Percentiles rank a stretch among this genome's conserved stretches.
Evolutionary conservation across 2,797 vertebrate species (phyloP).

Genomic region (Typhlichthys subterraneus): DNA sequence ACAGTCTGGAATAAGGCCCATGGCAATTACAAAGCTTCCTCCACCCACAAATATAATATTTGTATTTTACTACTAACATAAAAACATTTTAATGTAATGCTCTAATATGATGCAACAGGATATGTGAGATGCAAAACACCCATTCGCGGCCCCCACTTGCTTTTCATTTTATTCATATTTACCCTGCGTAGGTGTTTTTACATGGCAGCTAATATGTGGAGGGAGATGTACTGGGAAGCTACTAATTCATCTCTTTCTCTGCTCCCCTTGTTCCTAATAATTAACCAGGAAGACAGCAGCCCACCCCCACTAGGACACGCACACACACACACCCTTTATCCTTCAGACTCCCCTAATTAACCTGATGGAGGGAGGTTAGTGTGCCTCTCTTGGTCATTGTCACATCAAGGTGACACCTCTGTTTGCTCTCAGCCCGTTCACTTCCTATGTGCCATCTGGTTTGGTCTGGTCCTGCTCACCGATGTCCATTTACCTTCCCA

Average conservation of each 20-base stretch:
- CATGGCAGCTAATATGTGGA: not conserved
- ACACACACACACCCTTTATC: not conserved
- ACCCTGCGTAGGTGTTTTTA: not conserved
- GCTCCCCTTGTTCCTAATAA: not conserved
- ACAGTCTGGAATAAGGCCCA: no score
- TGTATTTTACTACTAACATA: not conserved
- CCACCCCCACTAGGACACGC: not conserved
- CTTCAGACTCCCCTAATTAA: not conserved
- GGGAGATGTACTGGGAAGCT: not conserved
- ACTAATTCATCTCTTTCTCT: constrained; percentile 1
- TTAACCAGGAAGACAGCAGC: not conserved
- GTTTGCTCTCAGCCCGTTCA: constrained; percentile 27
- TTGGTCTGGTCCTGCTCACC: constrained; percentile 18
- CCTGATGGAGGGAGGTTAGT: not conserved
- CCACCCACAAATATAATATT: not conserved
- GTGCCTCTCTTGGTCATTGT: constrained; percentile 32
- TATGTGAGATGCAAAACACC: not conserved
- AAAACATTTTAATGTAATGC: not conserved
- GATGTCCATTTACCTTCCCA: constrained; percentile 27
- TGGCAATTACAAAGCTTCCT: not conserved
- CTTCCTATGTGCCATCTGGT: constrained; percentile 52
- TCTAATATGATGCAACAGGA: constrained; percentile 5
- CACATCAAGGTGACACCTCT: constrained; percentile 46
- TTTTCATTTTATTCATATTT: constrained; percentile 18
- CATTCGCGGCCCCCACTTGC: constrained; percentile 7